Base-by-base conservation (phyloP, 2,888 invertebrate species). In the Flexamia atlantica region DNA sequence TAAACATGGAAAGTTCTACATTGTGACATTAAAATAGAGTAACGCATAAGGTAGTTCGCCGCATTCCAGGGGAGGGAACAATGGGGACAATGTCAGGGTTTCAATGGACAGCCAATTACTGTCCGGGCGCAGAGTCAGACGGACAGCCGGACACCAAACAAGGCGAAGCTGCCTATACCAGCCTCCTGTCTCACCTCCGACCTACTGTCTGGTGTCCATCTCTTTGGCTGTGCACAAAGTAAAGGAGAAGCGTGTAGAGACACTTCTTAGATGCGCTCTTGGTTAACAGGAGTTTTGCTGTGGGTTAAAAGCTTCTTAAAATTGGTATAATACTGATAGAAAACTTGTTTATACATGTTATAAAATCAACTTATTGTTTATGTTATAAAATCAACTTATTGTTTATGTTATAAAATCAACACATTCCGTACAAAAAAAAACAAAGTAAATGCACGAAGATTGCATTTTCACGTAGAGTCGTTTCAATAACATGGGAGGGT, bases 51-150 rank as follows among this genome's bases (percentile, higher is more conserved):
- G 20, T 57, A 28, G 64, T 64, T 64, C 64, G 0, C 40, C 1
- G 40, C 72, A 72, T 72, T 72, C 40, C 72, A 20, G 42, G 28
- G 46, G 42, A 25, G 42, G 3, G 28, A 46, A 76, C 76, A 76
- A 79, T 50, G 79, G 72, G 36, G 57, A 57, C 50, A 36, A 57
- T 57, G 50, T 79, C 79, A 79, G 79, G 50, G 30, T n/a, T n/a
- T 50, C 79, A 79, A 79, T 79, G 79, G 79, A 50, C 79, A 32
- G 57, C 79, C 79, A 79, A 79, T 79, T 79, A 79, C 79, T 79
- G 79, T 79, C 79, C 20, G 20, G 28, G 74, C 46, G 10, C 32
- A 14, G 5, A 70, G 70, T 30, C 72, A 50, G 72, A 42, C 72
- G 42, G 74, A 50, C 46, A 28, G 46, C 25, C 72, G 42, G 42